Conservation (phyloP, 2,113 vertebrate species). For the Heterochromis multidens region DNA sequence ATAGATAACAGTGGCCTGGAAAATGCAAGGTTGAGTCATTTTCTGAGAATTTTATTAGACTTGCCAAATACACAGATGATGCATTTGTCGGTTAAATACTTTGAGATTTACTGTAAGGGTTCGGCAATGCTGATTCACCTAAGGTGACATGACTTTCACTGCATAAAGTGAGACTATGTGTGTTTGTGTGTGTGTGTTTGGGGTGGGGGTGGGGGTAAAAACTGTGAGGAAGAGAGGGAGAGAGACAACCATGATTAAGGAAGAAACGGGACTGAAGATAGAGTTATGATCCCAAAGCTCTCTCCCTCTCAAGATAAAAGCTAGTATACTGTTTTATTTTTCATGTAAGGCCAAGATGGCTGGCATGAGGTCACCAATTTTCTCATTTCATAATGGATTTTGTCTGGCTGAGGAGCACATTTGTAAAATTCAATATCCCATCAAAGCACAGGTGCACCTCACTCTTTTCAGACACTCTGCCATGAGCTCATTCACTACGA, state of each 20-base stretch:
- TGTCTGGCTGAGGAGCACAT: not conserved
- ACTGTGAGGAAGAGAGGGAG: not conserved
- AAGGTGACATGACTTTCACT: not conserved
- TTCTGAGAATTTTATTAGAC: not conserved
- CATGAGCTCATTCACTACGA: not conserved
- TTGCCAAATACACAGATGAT: not conserved
- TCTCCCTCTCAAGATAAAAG: not conserved
- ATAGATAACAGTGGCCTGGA: not conserved
- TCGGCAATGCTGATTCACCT: not conserved
- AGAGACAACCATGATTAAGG: not conserved
- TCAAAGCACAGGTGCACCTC: not conserved
- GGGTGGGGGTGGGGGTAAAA: too few species aligned
- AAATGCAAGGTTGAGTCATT: not conserved
- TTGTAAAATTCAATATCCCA: constrained; percentile 20
- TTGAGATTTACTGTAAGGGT: not conserved
- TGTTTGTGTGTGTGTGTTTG: too few species aligned
- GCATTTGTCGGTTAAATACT: not conserved
- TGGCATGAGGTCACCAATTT: constrained; percentile 1
- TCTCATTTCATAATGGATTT: constrained; percentile 25
- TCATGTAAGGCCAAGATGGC: not conserved
- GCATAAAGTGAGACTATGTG: not conserved
- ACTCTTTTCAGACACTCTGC: not conserved
- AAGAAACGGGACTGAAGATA: not conserved
- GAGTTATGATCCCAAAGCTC: not conserved
- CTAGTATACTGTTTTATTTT: not conserved